A percentile compares a stretch with the other conserved stretches of the same genome.
Evolutionary conservation across 2,113 vertebrate genomes (phyloP).

Genomic region (Turnix velox): DNA sequence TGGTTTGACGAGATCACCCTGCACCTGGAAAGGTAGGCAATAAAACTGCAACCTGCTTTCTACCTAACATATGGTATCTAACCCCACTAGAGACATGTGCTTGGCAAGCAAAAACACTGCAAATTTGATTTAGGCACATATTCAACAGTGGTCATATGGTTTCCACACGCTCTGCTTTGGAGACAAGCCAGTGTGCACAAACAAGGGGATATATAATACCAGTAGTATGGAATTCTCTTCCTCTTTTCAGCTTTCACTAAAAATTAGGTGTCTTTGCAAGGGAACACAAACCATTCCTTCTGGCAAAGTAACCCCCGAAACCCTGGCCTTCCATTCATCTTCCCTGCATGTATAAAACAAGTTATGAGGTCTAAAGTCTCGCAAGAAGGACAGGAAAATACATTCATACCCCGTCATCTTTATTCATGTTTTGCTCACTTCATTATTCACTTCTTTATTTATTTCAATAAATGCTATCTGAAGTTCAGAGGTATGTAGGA

Average conservation of each 20-base stretch:
- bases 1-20: conserved; percentile 6
- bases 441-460: conserved; percentile 23
- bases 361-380: not conserved
- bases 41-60: conserved; percentile 56
- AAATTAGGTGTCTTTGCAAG: conserved; percentile 51
- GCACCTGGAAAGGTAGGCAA: conserved; percentile 44
- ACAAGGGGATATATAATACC: conserved; percentile 42
- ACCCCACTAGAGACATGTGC: conserved; percentile 17
- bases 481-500: not conserved
- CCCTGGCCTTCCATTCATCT: not conserved
- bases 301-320: not conserved
- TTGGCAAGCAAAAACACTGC: conserved; percentile 42
- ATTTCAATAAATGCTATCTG: not conserved
- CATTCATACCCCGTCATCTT: not conserved
- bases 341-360: not conserved
- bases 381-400: not conserved
- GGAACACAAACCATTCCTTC: conserved; percentile 40
- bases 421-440: conserved; percentile 18
- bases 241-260: conserved; percentile 34
- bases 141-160: conserved; percentile 55
- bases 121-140: conserved; percentile 55
- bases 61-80: conserved; percentile 49
- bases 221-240: conserved; percentile 50
- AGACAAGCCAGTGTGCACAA: conserved; percentile 30
- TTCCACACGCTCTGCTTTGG: conserved; percentile 54